A percentile compares a stretch with the other conserved stretches of the same genome.
Evolutionary conservation across 1,140 invertebrate genomes (phyloP).

Genomic region (Ips nitidus): DNA sequence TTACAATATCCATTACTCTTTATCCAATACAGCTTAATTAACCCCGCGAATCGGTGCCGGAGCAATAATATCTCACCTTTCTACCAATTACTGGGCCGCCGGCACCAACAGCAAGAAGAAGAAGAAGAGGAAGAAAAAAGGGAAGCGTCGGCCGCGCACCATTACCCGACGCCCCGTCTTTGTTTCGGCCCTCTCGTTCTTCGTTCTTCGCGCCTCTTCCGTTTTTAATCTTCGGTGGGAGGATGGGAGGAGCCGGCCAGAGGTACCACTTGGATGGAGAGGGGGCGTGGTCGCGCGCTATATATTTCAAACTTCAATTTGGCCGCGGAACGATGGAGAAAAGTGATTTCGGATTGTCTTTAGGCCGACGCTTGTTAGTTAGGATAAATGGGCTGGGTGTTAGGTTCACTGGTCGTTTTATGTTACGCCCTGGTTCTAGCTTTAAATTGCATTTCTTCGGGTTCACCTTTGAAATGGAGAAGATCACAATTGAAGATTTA

Average conservation of each 20-base stretch:
- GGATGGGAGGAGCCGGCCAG: constrained; percentile 35
- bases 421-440: neutral
- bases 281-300: constrained; percentile 38
- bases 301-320: constrained; percentile 47
- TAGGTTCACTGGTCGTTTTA: neutral
- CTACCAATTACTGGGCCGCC: constrained; percentile 12
- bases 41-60: neutral
- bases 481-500: too few relatives aligned
- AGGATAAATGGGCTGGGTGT: neutral
- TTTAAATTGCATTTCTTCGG: too few relatives aligned
- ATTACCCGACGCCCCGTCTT: constrained; percentile 13
- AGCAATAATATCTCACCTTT: constrained; percentile 16
- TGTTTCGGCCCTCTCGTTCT: constrained; percentile 13
- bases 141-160: constrained; percentile 18
- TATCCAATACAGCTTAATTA: constrained; percentile 13
- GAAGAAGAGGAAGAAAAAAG: constrained; percentile 2
- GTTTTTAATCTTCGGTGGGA: constrained; percentile 32
- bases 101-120: neutral
- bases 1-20: constrained; percentile 11
- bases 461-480: too few relatives aligned
- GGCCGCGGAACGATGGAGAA: constrained; percentile 35
- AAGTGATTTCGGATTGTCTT: constrained; percentile 15
- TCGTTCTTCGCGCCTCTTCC: neutral
- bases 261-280: constrained; percentile 23
- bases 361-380: neutral